These are phyloP conservation scores for Gambusia holbrooki DNA, from an alignment of 2,113 vertebrate genomes.

Conservation along the genomic window DNA sequence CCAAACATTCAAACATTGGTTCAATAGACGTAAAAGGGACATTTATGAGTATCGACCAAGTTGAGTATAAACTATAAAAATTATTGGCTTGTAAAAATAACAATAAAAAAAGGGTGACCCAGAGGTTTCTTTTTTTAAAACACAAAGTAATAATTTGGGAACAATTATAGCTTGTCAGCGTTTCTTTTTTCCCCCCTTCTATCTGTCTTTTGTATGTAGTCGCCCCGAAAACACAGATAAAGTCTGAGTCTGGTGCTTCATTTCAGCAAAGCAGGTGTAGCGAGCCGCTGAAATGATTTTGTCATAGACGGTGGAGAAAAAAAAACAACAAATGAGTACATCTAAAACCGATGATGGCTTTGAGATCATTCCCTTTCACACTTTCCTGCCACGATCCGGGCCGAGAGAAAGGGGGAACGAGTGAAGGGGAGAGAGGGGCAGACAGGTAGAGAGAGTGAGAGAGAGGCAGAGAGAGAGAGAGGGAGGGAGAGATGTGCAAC, in stretches of 20 bases:
- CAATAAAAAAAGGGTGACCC: not conserved
- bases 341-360: slow-evolving; percentile 77
- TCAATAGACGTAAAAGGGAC: not conserved
- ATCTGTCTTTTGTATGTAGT: not conserved
- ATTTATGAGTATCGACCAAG: not conserved
- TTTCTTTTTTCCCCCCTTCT: not conserved
- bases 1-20: not conserved
- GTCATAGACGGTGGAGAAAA: slow-evolving; percentile 49
- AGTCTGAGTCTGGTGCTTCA: slow-evolving; percentile 35
- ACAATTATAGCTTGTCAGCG: slow-evolving; percentile 30
- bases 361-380: slow-evolving; percentile 76
- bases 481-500: slow-evolving; percentile 70
- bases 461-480: slow-evolving; percentile 23
- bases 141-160: slow-evolving; percentile 34
- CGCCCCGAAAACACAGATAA: slow-evolving; percentile 45
- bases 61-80: not conserved
- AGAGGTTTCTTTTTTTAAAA: slow-evolving; percentile 36
- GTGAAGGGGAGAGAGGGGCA: slow-evolving; percentile 21
- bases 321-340: slow-evolving; percentile 66
- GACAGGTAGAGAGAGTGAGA: slow-evolving; percentile 29
- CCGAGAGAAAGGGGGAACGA: slow-evolving; percentile 37
- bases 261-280: slow-evolving; percentile 60
- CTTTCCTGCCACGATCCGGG: slow-evolving; percentile 64
- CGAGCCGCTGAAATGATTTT: slow-evolving; percentile 65
- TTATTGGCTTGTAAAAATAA: not conserved